phyloP scores from a whole-genome alignment of 2,888 invertebrate genomes.

The Thalpophila matura region DNA sequence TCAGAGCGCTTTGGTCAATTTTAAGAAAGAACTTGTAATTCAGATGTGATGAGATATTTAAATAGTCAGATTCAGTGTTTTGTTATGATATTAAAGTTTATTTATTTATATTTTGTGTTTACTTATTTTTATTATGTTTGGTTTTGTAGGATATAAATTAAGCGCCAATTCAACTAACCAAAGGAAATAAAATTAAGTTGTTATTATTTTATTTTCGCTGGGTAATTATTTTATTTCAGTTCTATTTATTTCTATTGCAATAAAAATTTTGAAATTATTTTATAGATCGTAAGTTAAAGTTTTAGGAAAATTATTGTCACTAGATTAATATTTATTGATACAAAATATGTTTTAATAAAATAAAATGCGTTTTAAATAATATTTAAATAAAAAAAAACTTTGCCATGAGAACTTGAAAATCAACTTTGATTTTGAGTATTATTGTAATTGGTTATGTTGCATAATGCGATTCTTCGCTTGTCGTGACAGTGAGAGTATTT shows the following conservation, averaged over 20 bases:
- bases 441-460: constrained; percentile 59
- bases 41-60: constrained; percentile 4
- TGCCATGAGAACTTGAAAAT: constrained; percentile 30
- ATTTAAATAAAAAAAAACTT: too few species aligned
- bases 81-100: not conserved
- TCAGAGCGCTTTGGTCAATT: constrained; percentile 13
- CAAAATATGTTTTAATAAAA: too few species aligned
- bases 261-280: not conserved
- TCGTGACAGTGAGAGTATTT: constrained; percentile 86
- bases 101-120: not conserved
- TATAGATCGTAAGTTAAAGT: constrained; percentile 7
- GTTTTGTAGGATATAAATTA: constrained; percentile 2
- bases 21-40: constrained; percentile 26
- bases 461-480: constrained; percentile 59
- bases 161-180: not conserved
- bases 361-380: too few species aligned
- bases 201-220: not conserved
- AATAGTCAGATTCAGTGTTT: not conserved
- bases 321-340: too few species aligned
- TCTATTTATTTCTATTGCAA: not conserved
- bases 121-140: constrained; percentile 15
- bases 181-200: not conserved
- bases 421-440: constrained; percentile 25
- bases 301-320: too few species aligned
- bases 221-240: constrained; percentile 10